phyloP scores from a whole-genome alignment of 2,113 vertebrate genomes.

The Taurulus bubalis region DNA sequence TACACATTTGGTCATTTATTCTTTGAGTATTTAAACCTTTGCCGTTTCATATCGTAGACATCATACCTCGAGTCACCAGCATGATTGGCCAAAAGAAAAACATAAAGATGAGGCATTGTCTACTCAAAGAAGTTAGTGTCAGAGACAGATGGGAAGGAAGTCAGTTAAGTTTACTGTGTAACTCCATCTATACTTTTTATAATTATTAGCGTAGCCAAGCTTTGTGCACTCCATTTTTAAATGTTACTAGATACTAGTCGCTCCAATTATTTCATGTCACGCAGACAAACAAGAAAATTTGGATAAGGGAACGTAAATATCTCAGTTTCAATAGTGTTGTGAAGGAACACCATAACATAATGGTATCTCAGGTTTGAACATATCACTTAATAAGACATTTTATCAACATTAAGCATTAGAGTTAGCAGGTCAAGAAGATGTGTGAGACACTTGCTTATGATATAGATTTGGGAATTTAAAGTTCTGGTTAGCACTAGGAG shows the following conservation, averaged over 20 bases:
- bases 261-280: constrained; percentile 51
- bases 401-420: constrained; percentile 32
- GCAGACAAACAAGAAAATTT: constrained; percentile 43
- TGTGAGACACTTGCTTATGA: constrained; percentile 7
- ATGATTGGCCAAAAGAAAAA: constrained; percentile 19
- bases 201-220: constrained; percentile 46
- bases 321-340: constrained; percentile 55
- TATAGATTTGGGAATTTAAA: constrained; percentile 38
- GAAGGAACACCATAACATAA: constrained; percentile 58
- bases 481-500: constrained; percentile 27
- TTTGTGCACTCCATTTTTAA: constrained; percentile 52
- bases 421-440: constrained; percentile 25
- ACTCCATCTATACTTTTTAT: constrained; percentile 51
- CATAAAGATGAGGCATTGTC: background rate
- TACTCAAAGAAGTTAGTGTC: constrained; percentile 18
- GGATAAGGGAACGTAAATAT: constrained; percentile 38
- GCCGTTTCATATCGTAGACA: constrained; percentile 11
- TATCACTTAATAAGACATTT: constrained; percentile 68
- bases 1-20: too few relatives aligned
- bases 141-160: constrained; percentile 25
- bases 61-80: constrained; percentile 7
- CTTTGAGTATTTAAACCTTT: background rate
- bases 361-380: constrained; percentile 79
- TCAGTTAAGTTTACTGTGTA: constrained; percentile 47
- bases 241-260: constrained; percentile 49